Evolutionary conservation across 1,140 invertebrate species (phyloP), one percentile per base, ranked within the genome.

Genomic region (Fopius arisanus): DNA sequence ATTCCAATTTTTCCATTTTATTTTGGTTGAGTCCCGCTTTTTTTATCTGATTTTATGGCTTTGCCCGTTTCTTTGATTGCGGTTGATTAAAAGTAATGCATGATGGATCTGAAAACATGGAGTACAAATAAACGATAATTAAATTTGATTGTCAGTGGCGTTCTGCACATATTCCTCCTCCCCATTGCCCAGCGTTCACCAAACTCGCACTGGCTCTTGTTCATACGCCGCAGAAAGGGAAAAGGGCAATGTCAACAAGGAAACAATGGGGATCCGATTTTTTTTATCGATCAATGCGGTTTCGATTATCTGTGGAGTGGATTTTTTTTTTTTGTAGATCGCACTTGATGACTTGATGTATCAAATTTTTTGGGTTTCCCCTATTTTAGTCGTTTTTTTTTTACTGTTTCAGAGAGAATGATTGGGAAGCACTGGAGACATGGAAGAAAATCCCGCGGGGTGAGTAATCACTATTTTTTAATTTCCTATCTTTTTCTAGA

Each of bases 71-170:
- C 43, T 48, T n/a, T 48, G 43, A 48, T 48, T 48, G 43, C 16
- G 43, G 43, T 48, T 16, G 16, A 48, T 48, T 48, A 48, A 48
- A 48, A 48, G 43, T 48, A 48, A 48, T 16, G 7, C 10, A 54
- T 65, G 54, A 59, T 26, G 54, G 23, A 26, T 26, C 14, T 59
- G 26, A 59, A 59, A 59, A 59, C 19, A 28, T 59, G 54, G 23
- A 59, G 10, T 59, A 59, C 51, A 74, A 48, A 51, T 69, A 59
- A 59, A 40, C 26, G 72, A 74, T 69, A 63, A 74, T 69, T 41
- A 43, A 63, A 67, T 74, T 68, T 63, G 67, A 69, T 69, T 63
- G 66, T 70, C 41, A 51, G 71, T 73, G 43, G 63, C n/a, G 63
- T 51, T 72, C 51, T 16, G 62, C 43, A 72, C n/a, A 51, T 26